Evolutionary conservation across 2,797 vertebrate genomes (phyloP), one percentile per base, ranked within the genome.

Genomic region (Lophotriccus pileatus): DNA sequence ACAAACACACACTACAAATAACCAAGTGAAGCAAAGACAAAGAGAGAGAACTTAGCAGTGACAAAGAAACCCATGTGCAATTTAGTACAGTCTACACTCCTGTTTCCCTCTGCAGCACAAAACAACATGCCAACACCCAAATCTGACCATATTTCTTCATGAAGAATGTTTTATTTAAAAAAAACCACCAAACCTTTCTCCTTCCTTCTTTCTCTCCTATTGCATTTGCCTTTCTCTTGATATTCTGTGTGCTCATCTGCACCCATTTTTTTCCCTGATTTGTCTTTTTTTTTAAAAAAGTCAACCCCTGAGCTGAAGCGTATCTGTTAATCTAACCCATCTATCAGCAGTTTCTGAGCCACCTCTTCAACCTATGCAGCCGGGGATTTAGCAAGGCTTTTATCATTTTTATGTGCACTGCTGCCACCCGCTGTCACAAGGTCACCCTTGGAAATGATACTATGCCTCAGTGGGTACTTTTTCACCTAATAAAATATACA

Each of bases 391-490:
- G 83, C 77, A 85, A 92, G 68, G 73, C 52, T 97, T 96, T 95
- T 90, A 96, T 96, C 95, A 96, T 96, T 96, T 96, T 97, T 95
- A 97, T 96, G 94, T 91, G 88, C 19, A 1, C 68, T 87, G 87
- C 94, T 89, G 79, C 92, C 47, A 6, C 86, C 84, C 60, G 9
- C 88, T 96, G 95, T 95, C 95, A 95, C 95, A 97, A 96, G 90
- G 96, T 97, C 96, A 97, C 93, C 95, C 94, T 87, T 93, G 85
- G 90, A 96, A 97, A 96, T 87, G 89, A 93, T 93, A 89, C 81
- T 90, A 96, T 94, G 95, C 91, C 93, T 96, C 95, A 93, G 88
- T 87, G 91, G 83, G 87, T 85, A 93, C 94, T 97, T 96, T 95
- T 94, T 96, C 77, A 96, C 83, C 83, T 97, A 95, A 96, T 96